phyloP scores from a whole-genome alignment of 1,140 invertebrate species.

The Adoxophyes honmai region DNA sequence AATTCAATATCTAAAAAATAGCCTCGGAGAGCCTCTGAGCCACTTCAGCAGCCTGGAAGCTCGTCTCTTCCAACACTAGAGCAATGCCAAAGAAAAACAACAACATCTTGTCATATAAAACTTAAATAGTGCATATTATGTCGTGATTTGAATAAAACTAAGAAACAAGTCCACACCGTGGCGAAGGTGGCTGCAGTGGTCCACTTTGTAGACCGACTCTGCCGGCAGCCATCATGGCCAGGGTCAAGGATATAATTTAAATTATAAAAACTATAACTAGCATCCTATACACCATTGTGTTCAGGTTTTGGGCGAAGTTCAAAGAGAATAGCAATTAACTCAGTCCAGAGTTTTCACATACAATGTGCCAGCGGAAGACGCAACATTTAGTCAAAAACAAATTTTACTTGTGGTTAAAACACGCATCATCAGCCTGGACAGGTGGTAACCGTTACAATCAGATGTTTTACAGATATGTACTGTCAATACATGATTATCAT shows the following conservation, averaged over 20 bases:
- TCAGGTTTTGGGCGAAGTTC: background rate
- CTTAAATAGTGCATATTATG: slow-evolving; percentile 59
- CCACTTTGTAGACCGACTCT: slow-evolving; percentile 44
- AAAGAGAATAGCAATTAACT: too few relatives aligned
- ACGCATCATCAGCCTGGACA: background rate
- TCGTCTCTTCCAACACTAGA: slow-evolving; percentile 13
- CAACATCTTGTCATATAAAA: slow-evolving; percentile 60
- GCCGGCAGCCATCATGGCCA: slow-evolving; percentile 21
- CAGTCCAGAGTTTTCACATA: too few relatives aligned
- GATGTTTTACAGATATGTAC: slow-evolving; percentile 2
- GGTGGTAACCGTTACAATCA: too few relatives aligned
- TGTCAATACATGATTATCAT: slow-evolving; percentile 7
- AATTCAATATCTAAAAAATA: slow-evolving; percentile 28
- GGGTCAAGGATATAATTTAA: background rate
- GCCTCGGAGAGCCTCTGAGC: slow-evolving; percentile 31
- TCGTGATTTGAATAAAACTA: slow-evolving; percentile 58
- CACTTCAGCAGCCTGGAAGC: background rate
- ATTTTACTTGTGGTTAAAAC: background rate
- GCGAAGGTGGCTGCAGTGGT: slow-evolving; percentile 31
- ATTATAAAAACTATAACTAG: slow-evolving; percentile 9
- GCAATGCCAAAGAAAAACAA: slow-evolving; percentile 25
- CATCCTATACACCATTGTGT: slow-evolving; percentile 1
- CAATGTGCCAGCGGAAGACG: slow-evolving; percentile 20
- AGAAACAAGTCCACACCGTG: slow-evolving; percentile 29
- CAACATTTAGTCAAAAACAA: background rate